These are phyloP conservation scores for Leptobrachium ailaonicum DNA, from an alignment of 2,113 vertebrate species.

Conservation along the genomic window DNA sequence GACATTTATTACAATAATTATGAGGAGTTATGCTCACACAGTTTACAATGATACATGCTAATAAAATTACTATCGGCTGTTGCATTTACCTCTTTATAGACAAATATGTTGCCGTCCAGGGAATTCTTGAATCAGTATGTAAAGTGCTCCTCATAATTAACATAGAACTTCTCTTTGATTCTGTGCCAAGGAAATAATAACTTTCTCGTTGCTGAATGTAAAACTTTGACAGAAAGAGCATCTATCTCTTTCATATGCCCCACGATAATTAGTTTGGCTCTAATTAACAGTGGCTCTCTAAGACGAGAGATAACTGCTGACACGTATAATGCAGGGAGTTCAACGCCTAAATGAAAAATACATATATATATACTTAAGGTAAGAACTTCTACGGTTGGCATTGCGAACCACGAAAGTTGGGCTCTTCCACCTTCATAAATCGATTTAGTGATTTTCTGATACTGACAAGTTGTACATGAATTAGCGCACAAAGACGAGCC, in stretches of 20 bases:
- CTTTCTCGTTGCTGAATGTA: conserved; percentile 61
- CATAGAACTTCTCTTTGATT: conserved; percentile 58
- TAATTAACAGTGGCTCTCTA: conserved; percentile 69
- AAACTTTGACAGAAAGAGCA: conserved; percentile 60
- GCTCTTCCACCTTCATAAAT: background rate
- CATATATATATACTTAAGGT: background rate
- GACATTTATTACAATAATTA: conserved; percentile 3
- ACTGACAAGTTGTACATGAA: too few species aligned
- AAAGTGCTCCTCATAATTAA: conserved; percentile 61
- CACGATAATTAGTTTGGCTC: conserved; percentile 61
- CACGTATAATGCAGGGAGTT: conserved; percentile 59
- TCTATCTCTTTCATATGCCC: conserved; percentile 65
- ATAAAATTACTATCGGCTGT: conserved; percentile 3
- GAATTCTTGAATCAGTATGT: conserved; percentile 43
- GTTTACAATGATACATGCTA: conserved; percentile 8
- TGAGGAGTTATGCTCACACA: background rate
- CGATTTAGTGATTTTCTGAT: too few species aligned
- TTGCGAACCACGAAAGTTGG: conserved; percentile 59
- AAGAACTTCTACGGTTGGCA: conserved; percentile 62
- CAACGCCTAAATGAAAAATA: conserved; percentile 56
- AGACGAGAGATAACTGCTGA: conserved; percentile 71
- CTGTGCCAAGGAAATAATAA: conserved; percentile 66
- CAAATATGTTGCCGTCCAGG: background rate
- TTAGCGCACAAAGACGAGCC: too few species aligned
- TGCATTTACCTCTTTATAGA: conserved; percentile 33